Conservation (phyloP, 2,888 invertebrate genomes). For the Leptopterna dolabrata region DNA sequence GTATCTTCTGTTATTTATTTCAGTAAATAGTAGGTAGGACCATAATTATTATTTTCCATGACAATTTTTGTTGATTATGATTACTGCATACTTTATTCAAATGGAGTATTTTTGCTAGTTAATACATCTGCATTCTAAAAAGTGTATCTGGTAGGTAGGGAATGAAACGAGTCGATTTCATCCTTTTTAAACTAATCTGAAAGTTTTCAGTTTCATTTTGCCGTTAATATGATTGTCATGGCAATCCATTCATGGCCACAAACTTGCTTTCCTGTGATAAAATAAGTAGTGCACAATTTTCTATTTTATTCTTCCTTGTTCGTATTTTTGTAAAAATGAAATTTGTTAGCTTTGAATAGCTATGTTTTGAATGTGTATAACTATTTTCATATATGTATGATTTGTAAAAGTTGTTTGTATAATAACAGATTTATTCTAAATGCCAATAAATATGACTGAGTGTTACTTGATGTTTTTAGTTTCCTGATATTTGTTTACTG, state of each 20-base stretch:
- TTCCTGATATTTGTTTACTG: too few relatives aligned
- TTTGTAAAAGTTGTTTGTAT: conserved; percentile 38
- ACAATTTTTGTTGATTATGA: neutral
- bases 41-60: neutral
- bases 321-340: conserved; percentile 50
- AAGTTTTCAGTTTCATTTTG: neutral
- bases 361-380: conserved; percentile 42
- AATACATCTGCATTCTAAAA: neutral
- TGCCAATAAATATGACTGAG: conserved; percentile 50
- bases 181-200: neutral
- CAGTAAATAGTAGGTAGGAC: neutral
- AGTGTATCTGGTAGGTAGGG: neutral
- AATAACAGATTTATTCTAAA: conserved; percentile 49
- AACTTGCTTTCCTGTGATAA: conserved; percentile 55
- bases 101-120: neutral
- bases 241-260: neutral
- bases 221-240: neutral
- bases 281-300: conserved; percentile 48
- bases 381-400: conserved; percentile 52
- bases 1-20: conserved; percentile 1
- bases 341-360: conserved; percentile 44
- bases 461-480: conserved; percentile 1
- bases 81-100: neutral
- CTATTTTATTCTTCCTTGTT: conserved; percentile 45
- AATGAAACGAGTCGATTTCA: neutral